These are phyloP conservation scores for Hippocampus comes DNA, from an alignment of 2,113 vertebrate genomes.

Conservation along the genomic window DNA sequence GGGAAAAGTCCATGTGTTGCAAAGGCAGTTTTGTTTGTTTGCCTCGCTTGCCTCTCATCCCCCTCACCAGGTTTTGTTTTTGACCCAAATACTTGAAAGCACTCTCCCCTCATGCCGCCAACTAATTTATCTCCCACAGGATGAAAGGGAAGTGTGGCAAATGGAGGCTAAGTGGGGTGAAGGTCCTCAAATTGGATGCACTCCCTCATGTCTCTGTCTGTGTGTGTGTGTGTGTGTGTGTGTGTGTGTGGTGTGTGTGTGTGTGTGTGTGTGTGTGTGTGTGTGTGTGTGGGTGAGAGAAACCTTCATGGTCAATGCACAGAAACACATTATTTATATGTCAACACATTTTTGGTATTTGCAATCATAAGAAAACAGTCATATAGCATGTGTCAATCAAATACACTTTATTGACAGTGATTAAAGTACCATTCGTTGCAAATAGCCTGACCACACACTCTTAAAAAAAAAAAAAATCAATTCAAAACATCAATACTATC, in stretches of 20 bases:
- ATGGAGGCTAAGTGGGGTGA: conserved; percentile 20
- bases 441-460: conserved; percentile 20
- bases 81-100: conserved; percentile 69
- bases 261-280: too few species aligned
- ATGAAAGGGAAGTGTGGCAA: conserved; percentile 7
- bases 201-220: neutral
- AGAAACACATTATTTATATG: too few species aligned
- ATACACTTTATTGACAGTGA: conserved; percentile 70
- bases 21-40: conserved; percentile 65
- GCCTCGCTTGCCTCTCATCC: conserved; percentile 45
- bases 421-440: conserved; percentile 47
- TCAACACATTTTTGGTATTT: neutral
- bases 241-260: too few species aligned
- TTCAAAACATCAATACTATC: conserved; percentile 19
- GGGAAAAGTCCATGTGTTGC: conserved; percentile 61
- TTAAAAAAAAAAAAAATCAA: conserved; percentile 2
- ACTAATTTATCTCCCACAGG: conserved; percentile 27
- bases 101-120: conserved; percentile 39
- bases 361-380: neutral
- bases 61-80: conserved; percentile 53
- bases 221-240: too few species aligned
- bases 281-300: too few species aligned
- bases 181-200: neutral
- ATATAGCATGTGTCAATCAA: conserved; percentile 52
- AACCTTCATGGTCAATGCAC: too few species aligned